Evolutionary conservation across 2,797 vertebrate genomes (phyloP).

Genomic region (Bovichtus diacanthus): DNA sequence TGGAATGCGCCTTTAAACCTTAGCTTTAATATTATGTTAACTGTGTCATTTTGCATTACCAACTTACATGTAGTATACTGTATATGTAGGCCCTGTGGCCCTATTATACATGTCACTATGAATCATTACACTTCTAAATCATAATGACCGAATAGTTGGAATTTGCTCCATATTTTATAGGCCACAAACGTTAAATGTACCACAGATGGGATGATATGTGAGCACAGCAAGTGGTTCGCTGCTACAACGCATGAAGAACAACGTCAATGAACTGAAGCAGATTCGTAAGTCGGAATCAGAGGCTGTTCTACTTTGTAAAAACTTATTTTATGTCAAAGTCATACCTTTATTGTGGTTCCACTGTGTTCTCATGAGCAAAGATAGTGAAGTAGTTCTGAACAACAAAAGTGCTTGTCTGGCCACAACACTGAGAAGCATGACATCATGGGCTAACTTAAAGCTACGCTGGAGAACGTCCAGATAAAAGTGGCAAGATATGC

Average conservation of each 20-base stretch:
- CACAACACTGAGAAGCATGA: conserved; percentile 54
- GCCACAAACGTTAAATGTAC: conserved; percentile 53
- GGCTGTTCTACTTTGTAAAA: conserved; percentile 50
- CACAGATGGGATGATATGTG: conserved; percentile 47
- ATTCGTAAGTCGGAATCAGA: conserved; percentile 63
- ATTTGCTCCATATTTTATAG: conserved; percentile 50
- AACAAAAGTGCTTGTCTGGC: conserved; percentile 46
- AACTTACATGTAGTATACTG: not conserved
- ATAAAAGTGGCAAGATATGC: conserved; percentile 71
- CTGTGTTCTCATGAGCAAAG: conserved; percentile 30
- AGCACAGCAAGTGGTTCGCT: conserved; percentile 23
- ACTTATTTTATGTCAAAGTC: conserved; percentile 46
- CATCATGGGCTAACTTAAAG: conserved; percentile 58
- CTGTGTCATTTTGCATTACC: not conserved
- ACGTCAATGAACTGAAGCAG: conserved; percentile 55
- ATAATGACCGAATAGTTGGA: conserved; percentile 54
- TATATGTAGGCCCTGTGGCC: not conserved
- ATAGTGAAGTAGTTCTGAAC: conserved; percentile 32
- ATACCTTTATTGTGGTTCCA: conserved; percentile 58
- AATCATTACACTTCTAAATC: conserved; percentile 59
- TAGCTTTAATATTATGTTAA: not conserved
- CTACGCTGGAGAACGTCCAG: conserved; percentile 64
- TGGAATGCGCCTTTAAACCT: not conserved
- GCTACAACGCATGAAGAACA: conserved; percentile 43
- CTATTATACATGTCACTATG: conserved; percentile 17